A percentile compares a stretch with the other conserved stretches of the same genome.
These are phyloP conservation scores for Perognathus longimembris DNA, from an alignment of 2,113 vertebrate genomes.

Conservation along the genomic window DNA sequence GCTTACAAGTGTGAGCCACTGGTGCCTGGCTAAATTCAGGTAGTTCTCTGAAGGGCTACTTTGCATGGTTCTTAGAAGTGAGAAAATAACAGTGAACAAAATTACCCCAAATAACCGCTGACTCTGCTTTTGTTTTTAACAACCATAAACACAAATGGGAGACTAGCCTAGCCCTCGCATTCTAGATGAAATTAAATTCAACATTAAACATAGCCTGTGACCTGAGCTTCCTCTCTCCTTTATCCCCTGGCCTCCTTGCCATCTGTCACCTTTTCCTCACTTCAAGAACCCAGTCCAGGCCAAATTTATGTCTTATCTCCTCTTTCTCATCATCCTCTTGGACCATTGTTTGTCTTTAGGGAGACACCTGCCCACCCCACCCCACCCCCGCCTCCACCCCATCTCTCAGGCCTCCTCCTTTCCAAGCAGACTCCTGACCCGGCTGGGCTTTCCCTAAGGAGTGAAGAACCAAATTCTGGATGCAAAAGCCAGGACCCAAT, in stretches of 20 bases:
- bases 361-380: not conserved
- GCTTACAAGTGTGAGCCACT: too few relatives aligned
- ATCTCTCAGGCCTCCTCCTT: not conserved
- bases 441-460: constrained; percentile 17
- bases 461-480: constrained; percentile 44
- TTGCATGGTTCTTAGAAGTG: not conserved
- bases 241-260: not conserved
- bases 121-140: not conserved
- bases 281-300: not conserved
- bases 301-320: not conserved
- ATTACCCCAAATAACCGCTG: not conserved
- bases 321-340: not conserved
- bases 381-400: accelerated
- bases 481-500: constrained; percentile 28
- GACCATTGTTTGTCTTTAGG: not conserved
- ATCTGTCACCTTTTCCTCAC: not conserved
- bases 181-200: not conserved
- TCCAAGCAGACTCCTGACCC: constrained; percentile 66
- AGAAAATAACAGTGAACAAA: not conserved
- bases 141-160: not conserved
- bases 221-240: not conserved
- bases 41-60: not conserved
- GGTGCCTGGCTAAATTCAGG: not conserved
- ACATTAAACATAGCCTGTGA: not conserved
- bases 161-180: not conserved